These are phyloP conservation scores for Cladopsammia gracilis DNA, from an alignment of 64 coral and sea anemone species.

Conservation along the genomic window DNA sequence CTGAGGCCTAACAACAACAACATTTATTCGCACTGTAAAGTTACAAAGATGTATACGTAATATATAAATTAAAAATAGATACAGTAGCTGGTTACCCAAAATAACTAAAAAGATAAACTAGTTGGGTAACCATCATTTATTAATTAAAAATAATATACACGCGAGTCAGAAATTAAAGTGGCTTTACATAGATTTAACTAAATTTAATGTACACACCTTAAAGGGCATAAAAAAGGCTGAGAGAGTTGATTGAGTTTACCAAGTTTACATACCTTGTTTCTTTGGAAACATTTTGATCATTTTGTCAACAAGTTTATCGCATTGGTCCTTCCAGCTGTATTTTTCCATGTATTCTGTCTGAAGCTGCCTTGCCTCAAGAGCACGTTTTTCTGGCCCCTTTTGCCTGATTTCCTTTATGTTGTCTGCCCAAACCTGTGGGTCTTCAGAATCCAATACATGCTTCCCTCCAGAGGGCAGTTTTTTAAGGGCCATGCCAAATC, in stretches of 20 bases:
- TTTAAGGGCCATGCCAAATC: slow-evolving; percentile 45
- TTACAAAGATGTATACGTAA: too few relatives aligned
- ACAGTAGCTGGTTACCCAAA: too few relatives aligned
- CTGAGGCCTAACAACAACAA: too few relatives aligned
- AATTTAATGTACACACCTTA: too few relatives aligned
- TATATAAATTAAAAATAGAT: too few relatives aligned
- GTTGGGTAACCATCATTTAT: too few relatives aligned
- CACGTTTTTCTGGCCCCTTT: not conserved
- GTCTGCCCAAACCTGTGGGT: slow-evolving; percentile 2
- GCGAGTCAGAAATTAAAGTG: too few relatives aligned
- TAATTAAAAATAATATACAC: too few relatives aligned
- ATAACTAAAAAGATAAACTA: too few relatives aligned
- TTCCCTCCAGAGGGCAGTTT: not conserved
- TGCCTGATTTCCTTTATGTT: not conserved
- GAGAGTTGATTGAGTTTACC: not conserved
- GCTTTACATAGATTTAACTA: too few relatives aligned
- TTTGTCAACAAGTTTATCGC: slow-evolving; percentile 4
- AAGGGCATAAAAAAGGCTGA: too few relatives aligned
- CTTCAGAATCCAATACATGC: slow-evolving; percentile 4
- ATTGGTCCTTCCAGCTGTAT: slow-evolving; percentile 15
- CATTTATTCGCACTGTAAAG: too few relatives aligned
- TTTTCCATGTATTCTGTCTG: slow-evolving; percentile 10
- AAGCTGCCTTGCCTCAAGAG: not conserved
- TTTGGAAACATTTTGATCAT: slow-evolving; percentile 16
- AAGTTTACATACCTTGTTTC: slow-evolving; percentile 1